Base-by-base conservation (phyloP, 2,113 vertebrate species). In the Perca schrenkii region DNA sequence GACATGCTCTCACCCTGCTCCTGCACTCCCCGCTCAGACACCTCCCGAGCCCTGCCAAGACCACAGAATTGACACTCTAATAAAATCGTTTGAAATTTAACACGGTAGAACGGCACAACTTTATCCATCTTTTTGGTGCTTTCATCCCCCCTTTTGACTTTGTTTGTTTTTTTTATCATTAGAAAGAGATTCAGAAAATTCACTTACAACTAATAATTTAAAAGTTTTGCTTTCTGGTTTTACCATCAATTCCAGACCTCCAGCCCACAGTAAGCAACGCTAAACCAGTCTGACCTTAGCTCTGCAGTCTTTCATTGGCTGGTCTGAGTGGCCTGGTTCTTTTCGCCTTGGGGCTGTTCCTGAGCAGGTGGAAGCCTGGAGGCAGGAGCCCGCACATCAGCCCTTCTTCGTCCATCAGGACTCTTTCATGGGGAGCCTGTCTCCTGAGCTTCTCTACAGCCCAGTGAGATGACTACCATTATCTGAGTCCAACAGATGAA, bases 51-150 rank as follows among this genome's bases (percentile, higher is more conserved):
- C 93, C 96, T 96, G 95, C 97, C 96, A 96, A 95, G 96, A 95
- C 94, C 94, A 91, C 92, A 94, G 94, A 96, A 96, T 85, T 95
- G 96, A 96, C 96, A 96, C 95, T 91, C 89, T 94, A 96, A 96
- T 96, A 95, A 95, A 96, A 97, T 93, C 92, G 93, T 96, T 89
- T 95, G 93, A 96, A 97, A 96, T 96, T 95, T 96, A 96, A 95
- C 95, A 94, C 96, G 96, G 95, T 96, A 95, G 88, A 95, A 96
- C 92, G 93, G 86, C 84, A 95, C 82, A 95, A 91, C 93, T 92
- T 89, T 47, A 89, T 91, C 85, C 43, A 77, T 67, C 56, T 81
- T 76, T 82, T 16, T 13, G 21, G 31, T 66, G 56, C 74, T 78
- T 83, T 86, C 69, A 74, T 70, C 74, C 60, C 74, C 74, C 60